phyloP scores from a whole-genome alignment of 1,140 invertebrate genomes.

The Calliphora vicina region DNA sequence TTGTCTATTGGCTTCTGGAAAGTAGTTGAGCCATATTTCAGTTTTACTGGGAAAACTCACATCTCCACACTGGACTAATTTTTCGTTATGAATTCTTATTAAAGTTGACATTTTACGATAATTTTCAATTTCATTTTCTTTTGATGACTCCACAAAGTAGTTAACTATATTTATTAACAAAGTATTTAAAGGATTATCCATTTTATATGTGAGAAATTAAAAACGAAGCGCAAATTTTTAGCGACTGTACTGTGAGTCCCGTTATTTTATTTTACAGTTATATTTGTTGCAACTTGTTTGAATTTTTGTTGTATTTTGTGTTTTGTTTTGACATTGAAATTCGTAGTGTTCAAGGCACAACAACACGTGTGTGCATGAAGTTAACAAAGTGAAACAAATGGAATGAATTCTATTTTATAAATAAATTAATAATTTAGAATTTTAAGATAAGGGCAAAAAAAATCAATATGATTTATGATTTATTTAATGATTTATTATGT shows the following conservation, averaged over 20 bases:
- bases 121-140: background rate
- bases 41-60: conserved; percentile 65
- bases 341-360: background rate
- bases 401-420: background rate
- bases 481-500: too few species aligned
- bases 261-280: background rate
- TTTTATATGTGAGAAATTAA: background rate
- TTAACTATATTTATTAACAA: conserved; percentile 4
- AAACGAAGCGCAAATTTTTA: background rate
- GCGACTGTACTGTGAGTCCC: background rate
- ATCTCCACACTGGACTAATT: conserved; percentile 64
- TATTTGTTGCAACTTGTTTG: background rate
- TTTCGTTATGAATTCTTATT: conserved; percentile 65
- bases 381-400: too few species aligned
- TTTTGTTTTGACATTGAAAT: background rate
- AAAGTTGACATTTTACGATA: conserved; percentile 42
- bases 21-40: conserved; percentile 65
- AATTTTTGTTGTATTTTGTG: background rate
- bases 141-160: conserved; percentile 17
- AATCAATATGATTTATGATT: too few species aligned
- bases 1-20: conserved; percentile 37
- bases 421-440: too few species aligned
- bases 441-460: too few species aligned
- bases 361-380: background rate
- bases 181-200: conserved; percentile 24